Evolutionary conservation across 2,797 vertebrate species (phyloP), one percentile per base, ranked within the genome.

Genomic region (Falco cherrug): DNA sequence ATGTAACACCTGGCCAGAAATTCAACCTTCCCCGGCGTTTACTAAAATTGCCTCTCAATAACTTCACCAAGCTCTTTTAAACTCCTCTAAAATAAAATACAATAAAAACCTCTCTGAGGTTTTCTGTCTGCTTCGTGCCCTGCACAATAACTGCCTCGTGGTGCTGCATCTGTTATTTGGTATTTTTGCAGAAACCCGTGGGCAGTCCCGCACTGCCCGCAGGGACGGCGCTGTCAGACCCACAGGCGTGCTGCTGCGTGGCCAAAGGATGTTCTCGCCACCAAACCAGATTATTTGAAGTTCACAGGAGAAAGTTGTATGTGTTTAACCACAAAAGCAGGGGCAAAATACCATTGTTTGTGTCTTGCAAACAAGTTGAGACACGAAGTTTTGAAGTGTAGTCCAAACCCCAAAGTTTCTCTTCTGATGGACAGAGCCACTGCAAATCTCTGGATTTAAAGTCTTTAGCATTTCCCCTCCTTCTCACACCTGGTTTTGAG

Each of bases 401-500:
- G 76, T 65, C 75, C 79, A 94, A 93, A 61, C 73, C 57, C 73
- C 11, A 4, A 45, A 47, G 21, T 81, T 78, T 85, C 59, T 83
- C n/a, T 41, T 92, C 79, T 75, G 43, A 53, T 81, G 76, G 35
- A 71, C 37, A 61, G 18, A 37, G 47, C 67, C 3, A 5, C 56
- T 87, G 76, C 65, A 81, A 56, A 76, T 90, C 84, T 93, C 71
- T 83, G 81, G 25, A 78, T 94, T 89, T 87, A 63, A 37, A 1
- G 28, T 91, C 4, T 89, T 91, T 41, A 91, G 87, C 15, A 2
- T 87, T 93, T 84, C 76, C 57, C 87, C 89, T 93, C 76, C 92
- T 96, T 87, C 93, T 96, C 59, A 91, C 89, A 94, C 87, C 96
- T 97, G 96, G 91, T 93, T 96, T 93, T 93, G 94, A 96, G 92